Percentiles rank a stretch among this genome's conserved stretches.
Evolutionary conservation across 2,888 invertebrate species (phyloP).

Genomic region (Tetragonisca angustula): DNA sequence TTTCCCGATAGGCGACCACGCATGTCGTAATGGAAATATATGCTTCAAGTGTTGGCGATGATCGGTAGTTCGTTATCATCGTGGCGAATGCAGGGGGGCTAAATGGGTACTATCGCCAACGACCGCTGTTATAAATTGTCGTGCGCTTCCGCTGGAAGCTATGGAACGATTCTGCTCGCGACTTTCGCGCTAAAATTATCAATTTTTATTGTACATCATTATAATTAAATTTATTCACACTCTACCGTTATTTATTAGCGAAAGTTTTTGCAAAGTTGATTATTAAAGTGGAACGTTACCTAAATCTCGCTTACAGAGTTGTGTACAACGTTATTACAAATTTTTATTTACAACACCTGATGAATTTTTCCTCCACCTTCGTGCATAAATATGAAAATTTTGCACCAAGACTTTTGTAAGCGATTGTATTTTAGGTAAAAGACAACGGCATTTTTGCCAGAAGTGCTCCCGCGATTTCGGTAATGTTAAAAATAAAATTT

Average conservation of each 20-base stretch:
- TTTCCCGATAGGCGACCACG: conserved; percentile 20
- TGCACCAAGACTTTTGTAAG: background rate
- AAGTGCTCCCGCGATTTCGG: background rate
- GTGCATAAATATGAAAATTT: background rate
- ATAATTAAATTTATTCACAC: background rate
- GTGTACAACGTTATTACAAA: too few species aligned
- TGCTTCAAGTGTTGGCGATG: conserved; percentile 43
- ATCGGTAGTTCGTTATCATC: conserved; percentile 55
- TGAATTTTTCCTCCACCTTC: too few species aligned
- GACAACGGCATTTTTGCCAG: background rate
- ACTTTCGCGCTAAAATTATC: background rate
- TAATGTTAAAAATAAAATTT: background rate
- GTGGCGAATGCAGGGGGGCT: conserved; percentile 25
- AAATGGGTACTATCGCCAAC: conserved; percentile 40
- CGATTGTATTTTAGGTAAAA: background rate
- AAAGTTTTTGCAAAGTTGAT: background rate
- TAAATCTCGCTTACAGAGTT: background rate
- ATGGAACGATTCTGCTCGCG: background rate
- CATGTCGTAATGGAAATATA: conserved; percentile 47
- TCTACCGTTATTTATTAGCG: background rate
- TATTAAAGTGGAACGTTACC: background rate
- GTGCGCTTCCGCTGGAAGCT: background rate
- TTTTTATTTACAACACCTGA: too few species aligned
- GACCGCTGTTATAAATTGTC: conserved; percentile 28
- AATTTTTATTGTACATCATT: background rate